Percentiles rank a stretch among this genome's conserved stretches.
These are phyloP conservation scores for Aulostomus chinensis DNA, from an alignment of 2,797 vertebrate genomes.

Conservation along the genomic window DNA sequence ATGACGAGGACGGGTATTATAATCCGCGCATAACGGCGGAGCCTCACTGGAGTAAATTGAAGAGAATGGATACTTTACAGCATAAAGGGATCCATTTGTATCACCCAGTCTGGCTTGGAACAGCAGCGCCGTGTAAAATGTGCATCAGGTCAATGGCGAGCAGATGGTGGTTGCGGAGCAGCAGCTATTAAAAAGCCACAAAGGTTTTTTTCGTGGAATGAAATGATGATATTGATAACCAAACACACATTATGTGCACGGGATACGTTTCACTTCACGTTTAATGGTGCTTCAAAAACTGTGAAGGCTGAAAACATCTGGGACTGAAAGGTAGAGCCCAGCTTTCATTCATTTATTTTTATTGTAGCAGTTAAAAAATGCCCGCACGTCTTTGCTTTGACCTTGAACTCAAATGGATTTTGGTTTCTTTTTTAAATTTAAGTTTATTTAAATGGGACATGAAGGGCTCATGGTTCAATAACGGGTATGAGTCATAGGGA, in stretches of 20 bases:
- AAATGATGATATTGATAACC: constrained; percentile 50
- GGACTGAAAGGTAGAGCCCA: constrained; percentile 4
- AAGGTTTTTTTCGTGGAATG: constrained; percentile 40
- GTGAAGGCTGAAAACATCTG: constrained; percentile 29
- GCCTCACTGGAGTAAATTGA: constrained; percentile 29
- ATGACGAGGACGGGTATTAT: constrained; percentile 56
- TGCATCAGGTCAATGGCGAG: constrained; percentile 53
- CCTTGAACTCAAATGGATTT: constrained; percentile 15
- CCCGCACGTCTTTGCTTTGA: not conserved
- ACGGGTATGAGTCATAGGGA: not conserved
- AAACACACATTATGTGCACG: constrained; percentile 26
- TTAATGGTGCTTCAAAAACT: constrained; percentile 46
- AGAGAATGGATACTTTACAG: constrained; percentile 46
- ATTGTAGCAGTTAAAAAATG: not conserved
- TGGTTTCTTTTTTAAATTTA: too few species aligned
- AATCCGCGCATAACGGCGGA: constrained; percentile 28
- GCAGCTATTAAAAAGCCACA: constrained; percentile 62
- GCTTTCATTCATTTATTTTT: constrained; percentile 5
- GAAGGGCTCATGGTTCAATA: too few species aligned
- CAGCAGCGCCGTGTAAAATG: constrained; percentile 26
- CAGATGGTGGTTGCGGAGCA: constrained; percentile 61
- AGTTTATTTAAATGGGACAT: too few species aligned
- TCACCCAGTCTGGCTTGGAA: constrained; percentile 23
- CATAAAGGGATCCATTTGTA: constrained; percentile 49
- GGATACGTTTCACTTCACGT: constrained; percentile 40